A percentile compares a stretch with the other conserved stretches of the same genome.
Evolutionary conservation across 2,888 invertebrate genomes (phyloP).

Genomic region (Tetropium fuscum): DNA sequence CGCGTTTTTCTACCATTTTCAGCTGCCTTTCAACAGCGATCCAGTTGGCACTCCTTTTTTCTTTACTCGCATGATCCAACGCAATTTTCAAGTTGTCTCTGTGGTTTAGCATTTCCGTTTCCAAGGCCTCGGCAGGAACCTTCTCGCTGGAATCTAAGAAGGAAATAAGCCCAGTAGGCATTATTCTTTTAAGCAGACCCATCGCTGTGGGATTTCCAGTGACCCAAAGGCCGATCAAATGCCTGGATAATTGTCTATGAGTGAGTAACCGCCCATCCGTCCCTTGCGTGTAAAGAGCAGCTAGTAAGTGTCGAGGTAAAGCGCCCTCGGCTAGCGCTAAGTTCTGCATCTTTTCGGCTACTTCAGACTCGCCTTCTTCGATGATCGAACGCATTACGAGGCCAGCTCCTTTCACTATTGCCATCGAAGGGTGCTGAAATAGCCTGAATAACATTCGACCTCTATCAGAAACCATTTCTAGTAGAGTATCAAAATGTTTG

Average conservation of each 20-base stretch:
- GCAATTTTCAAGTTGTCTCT: slow-evolving; percentile 97
- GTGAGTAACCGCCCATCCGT: slow-evolving; percentile 86
- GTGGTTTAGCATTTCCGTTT: slow-evolving; percentile 79
- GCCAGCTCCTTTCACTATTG: slow-evolving; percentile 98
- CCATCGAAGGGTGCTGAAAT: slow-evolving; percentile 90
- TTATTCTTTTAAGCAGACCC: slow-evolving; percentile 85
- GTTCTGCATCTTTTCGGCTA: slow-evolving; percentile 95
- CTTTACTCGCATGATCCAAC: slow-evolving; percentile 79
- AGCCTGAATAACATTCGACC: slow-evolving; percentile 93
- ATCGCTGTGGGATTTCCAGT: slow-evolving; percentile 94
- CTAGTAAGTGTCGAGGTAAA: slow-evolving; percentile 89
- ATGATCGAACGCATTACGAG: slow-evolving; percentile 97
- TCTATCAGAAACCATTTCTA: slow-evolving; percentile 93
- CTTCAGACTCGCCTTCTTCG: slow-evolving; percentile 94
- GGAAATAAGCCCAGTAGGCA: slow-evolving; percentile 93
- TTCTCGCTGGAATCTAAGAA: slow-evolving; percentile 90
- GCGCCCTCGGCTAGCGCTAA: slow-evolving; percentile 97
- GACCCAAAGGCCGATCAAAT: slow-evolving; percentile 96
- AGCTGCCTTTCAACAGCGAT: slow-evolving; percentile 78
- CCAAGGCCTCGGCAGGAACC: slow-evolving; percentile 80
- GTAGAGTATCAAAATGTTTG: slow-evolving; percentile 91
- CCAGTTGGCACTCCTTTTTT: slow-evolving; percentile 78
- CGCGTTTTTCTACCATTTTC: slow-evolving; percentile 85
- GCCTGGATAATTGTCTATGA: slow-evolving; percentile 91
- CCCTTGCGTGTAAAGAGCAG: slow-evolving; percentile 87